Percentiles rank a stretch among this genome's conserved stretches.
These are phyloP conservation scores for Talpa occidentalis DNA, from an alignment of 2,113 vertebrate genomes.

Conservation along the genomic window DNA sequence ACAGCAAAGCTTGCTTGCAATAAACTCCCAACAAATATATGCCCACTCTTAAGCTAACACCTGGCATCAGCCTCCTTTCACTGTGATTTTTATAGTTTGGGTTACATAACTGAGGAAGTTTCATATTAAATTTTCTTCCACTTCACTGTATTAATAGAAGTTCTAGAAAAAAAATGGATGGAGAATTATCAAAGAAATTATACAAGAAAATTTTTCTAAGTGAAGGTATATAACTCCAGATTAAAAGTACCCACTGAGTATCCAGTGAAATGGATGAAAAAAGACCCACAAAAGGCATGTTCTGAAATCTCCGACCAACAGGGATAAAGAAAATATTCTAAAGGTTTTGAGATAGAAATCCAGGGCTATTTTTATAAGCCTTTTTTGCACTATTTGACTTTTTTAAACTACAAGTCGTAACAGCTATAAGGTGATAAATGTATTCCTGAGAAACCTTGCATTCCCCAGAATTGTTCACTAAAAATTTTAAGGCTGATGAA, in stretches of 20 bases:
- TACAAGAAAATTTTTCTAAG: constrained; percentile 49
- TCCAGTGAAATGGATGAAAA: not conserved
- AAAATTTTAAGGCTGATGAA: not conserved
- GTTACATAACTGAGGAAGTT: constrained; percentile 54
- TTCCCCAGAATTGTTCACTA: constrained; percentile 33
- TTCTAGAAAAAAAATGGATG: constrained; percentile 52
- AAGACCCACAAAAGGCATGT: not conserved
- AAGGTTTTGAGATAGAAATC: constrained; percentile 46
- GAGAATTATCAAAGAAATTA: constrained; percentile 71
- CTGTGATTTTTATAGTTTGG: constrained; percentile 57
- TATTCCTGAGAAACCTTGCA: not conserved
- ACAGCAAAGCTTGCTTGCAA: not conserved
- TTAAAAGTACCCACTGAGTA: constrained; percentile 39
- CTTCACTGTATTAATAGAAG: constrained; percentile 69
- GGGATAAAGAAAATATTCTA: not conserved
- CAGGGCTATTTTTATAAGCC: constrained; percentile 56
- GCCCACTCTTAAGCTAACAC: constrained; percentile 35
- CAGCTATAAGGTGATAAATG: not conserved
- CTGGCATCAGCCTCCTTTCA: not conserved
- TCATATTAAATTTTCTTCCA: constrained; percentile 59
- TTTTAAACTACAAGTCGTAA: constrained; percentile 29
- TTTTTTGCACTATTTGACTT: constrained; percentile 32
- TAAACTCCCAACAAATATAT: constrained; percentile 35
- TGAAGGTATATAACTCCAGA: not conserved
- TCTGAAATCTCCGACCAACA: constrained; percentile 47